Conservation (phyloP, 2,888 invertebrate genomes). For the Orthonychiurus folsomi region DNA sequence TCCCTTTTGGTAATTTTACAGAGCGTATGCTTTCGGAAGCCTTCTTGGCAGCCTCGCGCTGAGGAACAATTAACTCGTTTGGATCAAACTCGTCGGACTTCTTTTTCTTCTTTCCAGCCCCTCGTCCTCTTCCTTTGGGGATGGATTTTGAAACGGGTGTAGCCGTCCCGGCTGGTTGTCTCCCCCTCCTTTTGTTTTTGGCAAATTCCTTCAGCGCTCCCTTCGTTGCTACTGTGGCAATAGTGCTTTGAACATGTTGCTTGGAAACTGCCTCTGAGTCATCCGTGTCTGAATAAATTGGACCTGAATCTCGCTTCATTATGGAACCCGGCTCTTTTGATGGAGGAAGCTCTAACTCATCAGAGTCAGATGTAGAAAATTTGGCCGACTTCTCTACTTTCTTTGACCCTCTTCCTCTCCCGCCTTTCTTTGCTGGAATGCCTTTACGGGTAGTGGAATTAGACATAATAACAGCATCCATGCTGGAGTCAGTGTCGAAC, state of each 20-base stretch:
- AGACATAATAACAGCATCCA: constrained; percentile 44
- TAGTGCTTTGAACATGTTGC: constrained; percentile 6
- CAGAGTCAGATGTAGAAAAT: constrained; percentile 63
- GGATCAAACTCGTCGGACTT: constrained; percentile 44
- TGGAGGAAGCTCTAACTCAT: constrained; percentile 48
- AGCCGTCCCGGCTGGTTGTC: not conserved
- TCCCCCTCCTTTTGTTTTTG: constrained; percentile 22
- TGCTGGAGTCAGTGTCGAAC: constrained; percentile 50
- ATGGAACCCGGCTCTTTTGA: constrained; percentile 6
- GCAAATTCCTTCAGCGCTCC: constrained; percentile 28
- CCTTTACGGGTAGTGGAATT: constrained; percentile 45
- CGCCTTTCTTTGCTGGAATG: constrained; percentile 33
- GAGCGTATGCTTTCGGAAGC: constrained; percentile 74
- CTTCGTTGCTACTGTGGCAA: constrained; percentile 20
- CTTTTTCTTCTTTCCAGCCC: constrained; percentile 45
- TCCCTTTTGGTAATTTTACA: constrained; percentile 52
- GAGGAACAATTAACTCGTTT: constrained; percentile 79
- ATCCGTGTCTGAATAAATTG: constrained; percentile 71
- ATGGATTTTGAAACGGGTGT: constrained; percentile 6
- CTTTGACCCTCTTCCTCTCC: constrained; percentile 39
- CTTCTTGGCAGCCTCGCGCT: constrained; percentile 81
- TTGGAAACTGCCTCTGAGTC: constrained; percentile 49
- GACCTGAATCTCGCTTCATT: constrained; percentile 15
- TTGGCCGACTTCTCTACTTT: constrained; percentile 25
- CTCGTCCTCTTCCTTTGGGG: constrained; percentile 36